Evolutionary conservation across 1,140 invertebrate genomes (phyloP).

Genomic region (Platorchestia sp.): DNA sequence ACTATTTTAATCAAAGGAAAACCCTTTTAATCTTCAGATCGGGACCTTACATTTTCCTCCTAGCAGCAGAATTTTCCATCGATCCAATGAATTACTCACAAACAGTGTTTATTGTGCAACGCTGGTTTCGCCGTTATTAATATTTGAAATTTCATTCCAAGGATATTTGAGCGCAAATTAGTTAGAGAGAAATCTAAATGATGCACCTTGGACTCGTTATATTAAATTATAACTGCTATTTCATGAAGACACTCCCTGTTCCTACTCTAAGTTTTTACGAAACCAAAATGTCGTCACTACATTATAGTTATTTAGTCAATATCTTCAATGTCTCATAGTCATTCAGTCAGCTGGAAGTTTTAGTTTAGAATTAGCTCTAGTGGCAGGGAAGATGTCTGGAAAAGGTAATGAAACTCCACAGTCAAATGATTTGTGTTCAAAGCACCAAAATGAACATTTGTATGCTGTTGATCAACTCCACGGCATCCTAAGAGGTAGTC

Average conservation of each 20-base stretch:
- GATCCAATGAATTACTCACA: too few relatives aligned
- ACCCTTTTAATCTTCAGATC: too few relatives aligned
- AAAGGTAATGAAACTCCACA: not conserved
- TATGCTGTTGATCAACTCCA: not conserved
- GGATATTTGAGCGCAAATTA: not conserved
- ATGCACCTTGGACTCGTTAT: not conserved
- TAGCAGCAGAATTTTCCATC: too few relatives aligned
- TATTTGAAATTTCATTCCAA: not conserved
- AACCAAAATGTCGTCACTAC: not conserved
- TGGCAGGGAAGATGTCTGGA: not conserved
- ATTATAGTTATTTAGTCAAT: too few relatives aligned
- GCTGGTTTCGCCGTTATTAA: too few relatives aligned
- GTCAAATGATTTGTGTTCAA: not conserved
- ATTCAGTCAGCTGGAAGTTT: not conserved
- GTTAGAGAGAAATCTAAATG: not conserved
- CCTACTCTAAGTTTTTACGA: not conserved
- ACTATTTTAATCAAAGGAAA: too few relatives aligned
- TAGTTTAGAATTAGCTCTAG: not conserved
- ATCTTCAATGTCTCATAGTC: not conserved
- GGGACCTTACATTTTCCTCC: too few relatives aligned
- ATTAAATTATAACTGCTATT: not conserved
- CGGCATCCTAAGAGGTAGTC: not conserved
- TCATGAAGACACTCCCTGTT: not conserved
- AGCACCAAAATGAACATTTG: not conserved
- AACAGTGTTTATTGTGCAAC: too few relatives aligned